These are phyloP conservation scores for Erannis defoliaria DNA, from an alignment of 2,888 invertebrate species.

Conservation along the genomic window DNA sequence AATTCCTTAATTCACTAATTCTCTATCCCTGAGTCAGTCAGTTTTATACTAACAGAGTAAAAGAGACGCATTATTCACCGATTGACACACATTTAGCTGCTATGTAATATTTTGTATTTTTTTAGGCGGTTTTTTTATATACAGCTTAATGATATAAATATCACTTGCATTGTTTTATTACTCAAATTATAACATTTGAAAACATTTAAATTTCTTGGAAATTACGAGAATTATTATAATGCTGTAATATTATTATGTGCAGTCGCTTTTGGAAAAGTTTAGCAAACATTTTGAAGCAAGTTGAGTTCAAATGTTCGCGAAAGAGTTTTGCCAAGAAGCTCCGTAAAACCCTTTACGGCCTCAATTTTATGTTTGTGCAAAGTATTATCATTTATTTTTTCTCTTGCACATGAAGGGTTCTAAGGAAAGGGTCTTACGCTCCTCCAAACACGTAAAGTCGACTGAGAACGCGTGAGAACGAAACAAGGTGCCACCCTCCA, in stretches of 20 bases:
- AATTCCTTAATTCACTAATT: no score
- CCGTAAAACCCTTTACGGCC: slow-evolving; percentile 26
- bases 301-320: slow-evolving; percentile 19
- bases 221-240: no score
- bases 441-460: slow-evolving; percentile 61
- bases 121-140: no score
- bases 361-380: slow-evolving; percentile 40
- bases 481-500: slow-evolving; percentile 67
- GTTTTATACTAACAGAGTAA: no score
- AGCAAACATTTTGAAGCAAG: slow-evolving; percentile 10
- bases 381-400: slow-evolving; percentile 57
- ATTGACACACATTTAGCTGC: no score
- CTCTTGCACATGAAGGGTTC: slow-evolving; percentile 64
- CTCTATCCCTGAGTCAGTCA: no score
- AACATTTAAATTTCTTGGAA: no score
- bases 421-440: slow-evolving; percentile 64
- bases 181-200: neutral
- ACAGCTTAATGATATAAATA: no score
- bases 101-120: no score
- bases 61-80: no score
- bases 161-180: no score
- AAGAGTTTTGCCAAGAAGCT: slow-evolving; percentile 21
- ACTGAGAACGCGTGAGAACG: slow-evolving; percentile 72
- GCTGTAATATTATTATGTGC: neutral
- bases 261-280: neutral